Base-by-base conservation (phyloP, 1,140 invertebrate species). In the Heliothis subflexa region DNA sequence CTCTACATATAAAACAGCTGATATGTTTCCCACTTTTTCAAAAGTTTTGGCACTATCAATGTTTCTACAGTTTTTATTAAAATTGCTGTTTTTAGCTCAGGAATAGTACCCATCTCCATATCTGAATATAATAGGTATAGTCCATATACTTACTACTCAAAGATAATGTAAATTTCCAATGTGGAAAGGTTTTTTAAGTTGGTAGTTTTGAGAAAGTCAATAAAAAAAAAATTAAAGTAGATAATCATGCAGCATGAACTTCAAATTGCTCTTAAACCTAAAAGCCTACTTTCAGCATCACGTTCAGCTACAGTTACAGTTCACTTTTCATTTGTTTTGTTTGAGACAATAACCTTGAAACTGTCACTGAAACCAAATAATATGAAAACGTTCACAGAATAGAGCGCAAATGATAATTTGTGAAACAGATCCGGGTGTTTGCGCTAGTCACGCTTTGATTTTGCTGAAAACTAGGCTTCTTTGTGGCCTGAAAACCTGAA, bases 401-500 rank as follows among this genome's bases (percentile, higher is more conserved):
- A 18, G 21, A 52, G 66, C n/a, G 12, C 25, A 70, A 70, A 13
- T 70, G 66, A 52, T 21, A 70, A 70, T 50, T 70, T 21, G 21
- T 25, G 47, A 70, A 70, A 49, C 64, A 25, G 11, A 70, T 70
- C 66, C 66, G 66, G 21, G 47, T 28, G 64, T 50, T 28, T 70
- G 66, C 9, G 47, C 11, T 21, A n/a, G 64, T 70, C 66, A 70
- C 66, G 66, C 1, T 3, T 50, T 5, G 2, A 12, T 70, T 25
- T 18, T 21, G 45, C 13, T 50, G 64, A 50, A 25, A 70, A 70
- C 45, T 70, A 40, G 21, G 33, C 47, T 18, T 40, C 16, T 11
- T 12, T 21, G 40, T 66, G 62, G 16, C 62, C 62, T 66, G 40
- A 66, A 47, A 66, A 66, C 62, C 62, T 66, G 62, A 49, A 64